A percentile compares a stretch with the other conserved stretches of the same genome.
Evolutionary conservation across 2,797 vertebrate genomes (phyloP).

Genomic region (Chaetodon trifasciatus): DNA sequence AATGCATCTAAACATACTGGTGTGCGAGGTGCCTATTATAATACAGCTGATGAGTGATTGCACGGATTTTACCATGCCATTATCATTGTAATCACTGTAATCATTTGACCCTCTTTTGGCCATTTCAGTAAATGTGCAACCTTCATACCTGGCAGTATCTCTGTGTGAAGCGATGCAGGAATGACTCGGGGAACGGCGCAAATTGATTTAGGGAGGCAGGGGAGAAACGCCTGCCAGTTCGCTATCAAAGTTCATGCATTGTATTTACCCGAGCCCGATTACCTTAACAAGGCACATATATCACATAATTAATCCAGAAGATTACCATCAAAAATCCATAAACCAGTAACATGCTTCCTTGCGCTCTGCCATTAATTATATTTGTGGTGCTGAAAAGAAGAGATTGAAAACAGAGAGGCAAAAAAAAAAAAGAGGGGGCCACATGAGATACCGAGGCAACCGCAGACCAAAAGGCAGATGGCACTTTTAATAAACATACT

Average conservation of each 20-base stretch:
- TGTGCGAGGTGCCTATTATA: conserved; percentile 61
- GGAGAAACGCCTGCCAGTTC: conserved; percentile 78
- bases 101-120: conserved; percentile 77
- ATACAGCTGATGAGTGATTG: conserved; percentile 71
- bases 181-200: conserved; percentile 75
- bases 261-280: conserved; percentile 85
- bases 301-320: conserved; percentile 87
- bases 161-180: conserved; percentile 73
- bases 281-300: conserved; percentile 88
- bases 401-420: conserved; percentile 62
- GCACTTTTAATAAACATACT: conserved; percentile 60
- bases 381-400: conserved; percentile 74
- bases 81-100: conserved; percentile 78
- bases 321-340: conserved; percentile 89
- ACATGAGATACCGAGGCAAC: conserved; percentile 24
- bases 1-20: conserved; percentile 73
- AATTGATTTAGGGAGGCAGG: conserved; percentile 85
- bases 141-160: conserved; percentile 75
- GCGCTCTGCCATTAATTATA: conserved; percentile 82
- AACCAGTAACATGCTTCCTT: conserved; percentile 84
- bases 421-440: conserved; percentile 28
- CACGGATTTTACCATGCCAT: conserved; percentile 66
- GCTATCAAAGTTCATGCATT: conserved; percentile 86
- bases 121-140: conserved; percentile 69
- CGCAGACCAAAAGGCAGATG: conserved; percentile 45